These are phyloP conservation scores for Hippocampus mohnikei DNA, from an alignment of 2,113 vertebrate species.

Conservation along the genomic window DNA sequence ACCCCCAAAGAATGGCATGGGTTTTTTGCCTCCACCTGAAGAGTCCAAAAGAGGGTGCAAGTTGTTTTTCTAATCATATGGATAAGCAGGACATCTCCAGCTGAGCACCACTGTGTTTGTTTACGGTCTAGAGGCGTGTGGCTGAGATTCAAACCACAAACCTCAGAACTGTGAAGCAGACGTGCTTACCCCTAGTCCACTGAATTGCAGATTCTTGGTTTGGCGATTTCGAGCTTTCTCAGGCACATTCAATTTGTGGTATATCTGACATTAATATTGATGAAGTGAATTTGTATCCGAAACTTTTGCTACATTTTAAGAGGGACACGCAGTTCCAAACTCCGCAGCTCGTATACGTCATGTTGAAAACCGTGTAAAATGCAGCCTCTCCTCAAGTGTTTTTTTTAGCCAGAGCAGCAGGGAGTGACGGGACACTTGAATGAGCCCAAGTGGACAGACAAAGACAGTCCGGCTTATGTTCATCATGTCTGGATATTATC, in stretches of 20 bases:
- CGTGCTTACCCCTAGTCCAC: not conserved
- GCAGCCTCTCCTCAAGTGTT: conserved; percentile 39
- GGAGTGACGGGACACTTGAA: conserved; percentile 61
- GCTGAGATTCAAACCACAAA: no score
- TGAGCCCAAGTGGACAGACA: conserved; percentile 70
- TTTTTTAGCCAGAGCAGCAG: conserved; percentile 48
- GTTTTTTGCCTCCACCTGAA: not conserved
- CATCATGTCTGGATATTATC: conserved; percentile 63
- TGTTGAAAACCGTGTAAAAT: not conserved
- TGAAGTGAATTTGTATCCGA: not conserved
- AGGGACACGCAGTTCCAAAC: not conserved
- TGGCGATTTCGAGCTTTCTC: not conserved
- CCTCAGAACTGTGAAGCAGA: no score
- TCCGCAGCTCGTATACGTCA: not conserved
- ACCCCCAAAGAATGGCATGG: not conserved
- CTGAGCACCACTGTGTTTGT: no score
- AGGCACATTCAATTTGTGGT: not conserved
- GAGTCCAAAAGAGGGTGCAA: no score
- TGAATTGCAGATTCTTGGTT: not conserved
- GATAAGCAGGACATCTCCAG: no score
- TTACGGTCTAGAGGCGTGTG: no score
- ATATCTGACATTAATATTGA: not conserved
- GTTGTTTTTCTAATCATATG: no score
- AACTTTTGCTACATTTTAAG: not conserved
- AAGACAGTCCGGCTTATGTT: conserved; percentile 69